phyloP scores from a whole-genome alignment of 1,140 invertebrate genomes.

The Muscidifurax raptorellus region DNA sequence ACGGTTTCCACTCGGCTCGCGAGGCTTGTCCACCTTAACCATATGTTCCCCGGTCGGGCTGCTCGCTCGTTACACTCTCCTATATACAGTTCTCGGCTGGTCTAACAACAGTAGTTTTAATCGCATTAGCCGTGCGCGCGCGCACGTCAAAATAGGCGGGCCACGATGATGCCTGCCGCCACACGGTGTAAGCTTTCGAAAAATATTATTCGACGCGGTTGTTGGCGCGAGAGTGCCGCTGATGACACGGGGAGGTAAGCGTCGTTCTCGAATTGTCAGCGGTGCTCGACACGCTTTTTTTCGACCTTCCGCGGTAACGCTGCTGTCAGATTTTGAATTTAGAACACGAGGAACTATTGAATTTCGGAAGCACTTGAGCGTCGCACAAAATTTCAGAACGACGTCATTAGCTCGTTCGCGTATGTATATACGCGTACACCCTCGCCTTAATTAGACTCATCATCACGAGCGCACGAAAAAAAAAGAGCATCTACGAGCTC shows the following conservation, averaged over 20 bases:
- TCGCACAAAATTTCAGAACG: background rate
- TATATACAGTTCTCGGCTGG: background rate
- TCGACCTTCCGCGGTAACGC: background rate
- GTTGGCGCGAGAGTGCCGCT: background rate
- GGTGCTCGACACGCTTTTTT: background rate
- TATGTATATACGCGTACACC: background rate
- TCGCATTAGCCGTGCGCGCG: conserved; percentile 42
- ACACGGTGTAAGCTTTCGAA: background rate
- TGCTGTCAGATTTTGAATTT: no score
- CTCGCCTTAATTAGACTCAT: background rate
- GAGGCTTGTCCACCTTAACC: conserved; percentile 23
- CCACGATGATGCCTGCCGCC: no score
- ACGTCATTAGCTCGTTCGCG: conserved; percentile 2
- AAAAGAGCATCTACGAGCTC: background rate
- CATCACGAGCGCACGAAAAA: background rate
- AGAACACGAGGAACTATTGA: no score
- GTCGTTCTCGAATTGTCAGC: background rate
- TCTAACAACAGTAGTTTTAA: conserved; percentile 36
- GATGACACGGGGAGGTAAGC: background rate
- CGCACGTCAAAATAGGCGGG: background rate
- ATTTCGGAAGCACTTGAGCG: background rate
- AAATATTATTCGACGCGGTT: background rate
- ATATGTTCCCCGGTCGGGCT: conserved; percentile 22
- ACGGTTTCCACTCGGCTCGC: conserved; percentile 3
- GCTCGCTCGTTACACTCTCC: conserved; percentile 6